Evolutionary conservation across 2,797 vertebrate species (phyloP).

Genomic region (Salmo trutta): DNA sequence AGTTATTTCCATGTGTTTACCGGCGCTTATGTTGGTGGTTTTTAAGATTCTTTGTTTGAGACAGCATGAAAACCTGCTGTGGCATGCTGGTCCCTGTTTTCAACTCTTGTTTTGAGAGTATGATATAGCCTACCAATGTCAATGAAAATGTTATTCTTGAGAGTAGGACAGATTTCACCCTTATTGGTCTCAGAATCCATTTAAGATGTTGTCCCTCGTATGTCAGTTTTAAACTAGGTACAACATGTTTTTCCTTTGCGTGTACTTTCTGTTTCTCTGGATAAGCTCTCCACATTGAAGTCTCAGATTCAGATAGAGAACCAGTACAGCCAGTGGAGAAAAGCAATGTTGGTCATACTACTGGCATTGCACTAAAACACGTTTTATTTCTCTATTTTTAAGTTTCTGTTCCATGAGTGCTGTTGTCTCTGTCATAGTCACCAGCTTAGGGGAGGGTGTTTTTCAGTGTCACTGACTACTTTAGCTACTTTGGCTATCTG

Average conservation of each 20-base stretch:
- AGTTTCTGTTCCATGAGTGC: background rate
- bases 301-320: background rate
- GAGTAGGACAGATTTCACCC: background rate
- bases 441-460: background rate
- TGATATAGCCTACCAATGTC: background rate
- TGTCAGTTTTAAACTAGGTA: background rate
- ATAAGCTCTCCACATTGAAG: background rate
- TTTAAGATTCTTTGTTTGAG: slow-evolving; percentile 14
- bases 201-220: background rate
- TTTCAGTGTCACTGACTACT: background rate
- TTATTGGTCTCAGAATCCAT: background rate
- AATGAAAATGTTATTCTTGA: background rate
- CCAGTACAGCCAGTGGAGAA: background rate
- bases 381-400: no score
- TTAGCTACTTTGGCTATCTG: background rate
- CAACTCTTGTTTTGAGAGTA: background rate
- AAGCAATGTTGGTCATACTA: background rate
- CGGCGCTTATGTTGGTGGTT: background rate
- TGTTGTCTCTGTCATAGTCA: background rate
- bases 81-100: slow-evolving; percentile 9
- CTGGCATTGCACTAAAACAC: background rate
- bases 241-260: background rate
- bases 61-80: slow-evolving; percentile 20
- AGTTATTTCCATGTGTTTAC: background rate
- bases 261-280: background rate